Base-by-base conservation (phyloP, 2,888 invertebrate species). In the Argyresthia goedartella region DNA sequence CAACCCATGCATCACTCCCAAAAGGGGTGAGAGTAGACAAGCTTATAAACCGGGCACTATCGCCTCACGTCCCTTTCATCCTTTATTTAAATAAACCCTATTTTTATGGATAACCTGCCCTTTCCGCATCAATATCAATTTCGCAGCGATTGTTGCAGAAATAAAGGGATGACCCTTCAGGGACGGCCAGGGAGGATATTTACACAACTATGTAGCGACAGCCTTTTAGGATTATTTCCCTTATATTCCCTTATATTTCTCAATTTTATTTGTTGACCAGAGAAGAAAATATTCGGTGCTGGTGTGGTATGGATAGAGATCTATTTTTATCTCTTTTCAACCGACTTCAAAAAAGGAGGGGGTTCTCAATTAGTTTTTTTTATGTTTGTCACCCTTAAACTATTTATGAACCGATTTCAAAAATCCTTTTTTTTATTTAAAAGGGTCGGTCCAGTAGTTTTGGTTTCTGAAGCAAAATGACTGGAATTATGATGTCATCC, bases 61-160 rank as follows among this genome's bases (percentile, higher is more conserved):
- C 73, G 68, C 60, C 66, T 72, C 82, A 73, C 72, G 62, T 65
- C 74, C 70, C 72, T 74, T 74, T 72, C 79, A 85, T 86, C 85
- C 82, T 81, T 86, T 86, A 86, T 86, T 86, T 82, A 86, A 86
- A 86, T 86, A 85, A 84, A 85, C 85, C 85, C 85, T 85, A 85
- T 85, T 86, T 86, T 86, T 85, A 86, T 86, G 85, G 84, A 86
- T 84, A 85, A 80, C 74, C 71, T 81, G 81, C 82, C 84, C 82
- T 82, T 79, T 84, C 77, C 81, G 79, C 85, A 86, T 86, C 85
- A 86, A 86, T 86, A 86, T 86, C 86, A 86, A 86, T 86, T 86
- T 86, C 81, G 76, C 64, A 73, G 82, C 80, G 81, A 86, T 86
- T 85, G 85, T 85, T 81, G 81, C 76, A 81, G 82, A 85, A 85